These are phyloP conservation scores for Eulemur mongoz DNA, from an alignment of 2,797 vertebrate genomes.

Conservation along the genomic window DNA sequence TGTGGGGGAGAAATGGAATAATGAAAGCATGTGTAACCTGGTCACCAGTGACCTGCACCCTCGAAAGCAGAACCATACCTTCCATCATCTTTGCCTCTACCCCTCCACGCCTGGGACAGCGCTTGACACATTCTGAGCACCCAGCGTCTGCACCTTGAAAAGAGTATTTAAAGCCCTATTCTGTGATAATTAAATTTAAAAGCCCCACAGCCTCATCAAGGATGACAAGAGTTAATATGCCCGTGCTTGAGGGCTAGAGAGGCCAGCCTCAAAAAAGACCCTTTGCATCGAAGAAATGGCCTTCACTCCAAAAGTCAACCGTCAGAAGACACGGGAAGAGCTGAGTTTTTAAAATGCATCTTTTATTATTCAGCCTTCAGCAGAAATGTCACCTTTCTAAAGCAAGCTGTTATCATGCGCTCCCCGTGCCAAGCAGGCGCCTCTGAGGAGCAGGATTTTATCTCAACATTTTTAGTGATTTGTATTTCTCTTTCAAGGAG, in stretches of 20 bases:
- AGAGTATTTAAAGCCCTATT: neutral
- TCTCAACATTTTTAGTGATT: slow-evolving; percentile 90
- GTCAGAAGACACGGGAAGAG: slow-evolving; percentile 77
- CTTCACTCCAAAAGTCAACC: slow-evolving; percentile 84
- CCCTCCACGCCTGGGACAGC: neutral
- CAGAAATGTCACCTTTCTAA: slow-evolving; percentile 98
- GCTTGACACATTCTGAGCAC: neutral
- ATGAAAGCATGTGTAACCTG: neutral
- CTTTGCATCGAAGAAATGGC: slow-evolving; percentile 80
- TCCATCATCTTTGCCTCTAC: neutral
- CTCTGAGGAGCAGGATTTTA: slow-evolving; percentile 93
- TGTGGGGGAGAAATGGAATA: neutral
- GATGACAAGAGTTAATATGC: slow-evolving; percentile 47
- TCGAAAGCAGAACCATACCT: neutral
- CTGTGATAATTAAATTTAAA: slow-evolving; percentile 52
- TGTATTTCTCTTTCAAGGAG: slow-evolving; percentile 94
- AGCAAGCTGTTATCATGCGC: slow-evolving; percentile 96
- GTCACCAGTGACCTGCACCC: neutral
- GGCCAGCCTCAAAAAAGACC: slow-evolving; percentile 49
- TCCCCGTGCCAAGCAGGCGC: slow-evolving; percentile 94
- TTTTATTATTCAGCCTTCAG: slow-evolving; percentile 91
- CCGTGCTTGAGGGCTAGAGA: neutral
- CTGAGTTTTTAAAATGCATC: slow-evolving; percentile 85
- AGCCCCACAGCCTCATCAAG: neutral
- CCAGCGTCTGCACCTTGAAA: neutral